These are phyloP conservation scores for Atrichornis clamosus DNA, from an alignment of 2,113 vertebrate genomes.

Conservation along the genomic window DNA sequence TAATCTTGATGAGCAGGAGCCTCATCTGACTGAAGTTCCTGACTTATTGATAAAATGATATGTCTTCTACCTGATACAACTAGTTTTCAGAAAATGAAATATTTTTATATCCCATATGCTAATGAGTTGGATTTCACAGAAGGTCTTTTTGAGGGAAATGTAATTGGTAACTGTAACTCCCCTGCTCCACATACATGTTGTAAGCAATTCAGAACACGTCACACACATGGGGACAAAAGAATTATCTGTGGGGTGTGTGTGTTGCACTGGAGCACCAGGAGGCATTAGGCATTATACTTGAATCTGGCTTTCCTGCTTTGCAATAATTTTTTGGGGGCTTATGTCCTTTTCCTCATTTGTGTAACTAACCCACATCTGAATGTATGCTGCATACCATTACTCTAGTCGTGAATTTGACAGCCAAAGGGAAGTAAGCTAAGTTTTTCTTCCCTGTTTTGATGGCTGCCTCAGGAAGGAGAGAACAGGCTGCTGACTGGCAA, in stretches of 20 bases:
- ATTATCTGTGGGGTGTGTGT: rapidly evolving
- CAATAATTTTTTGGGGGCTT: neutral
- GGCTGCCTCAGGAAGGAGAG: neutral
- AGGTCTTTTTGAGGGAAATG: neutral
- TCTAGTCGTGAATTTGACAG: neutral
- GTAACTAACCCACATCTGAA: neutral
- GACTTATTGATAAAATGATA: neutral
- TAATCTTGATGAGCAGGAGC: neutral
- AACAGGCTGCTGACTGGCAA: neutral
- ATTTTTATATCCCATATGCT: neutral
- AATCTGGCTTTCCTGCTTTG: neutral
- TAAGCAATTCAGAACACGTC: neutral
- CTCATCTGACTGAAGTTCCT: neutral
- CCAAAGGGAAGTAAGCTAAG: neutral
- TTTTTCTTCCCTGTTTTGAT: neutral
- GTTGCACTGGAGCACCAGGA: neutral
- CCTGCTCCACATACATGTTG: neutral
- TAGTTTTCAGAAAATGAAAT: neutral
- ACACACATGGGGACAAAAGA: neutral
- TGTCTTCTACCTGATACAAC: neutral
- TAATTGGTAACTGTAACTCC: neutral
- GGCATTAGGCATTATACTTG: neutral
- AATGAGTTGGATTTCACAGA: neutral
- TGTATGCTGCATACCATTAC: neutral
- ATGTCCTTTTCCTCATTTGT: neutral